Evolutionary conservation across 2,888 invertebrate species (phyloP), one percentile per base, ranked within the genome.

Genomic region (Dorcus parallelipipedus): DNA sequence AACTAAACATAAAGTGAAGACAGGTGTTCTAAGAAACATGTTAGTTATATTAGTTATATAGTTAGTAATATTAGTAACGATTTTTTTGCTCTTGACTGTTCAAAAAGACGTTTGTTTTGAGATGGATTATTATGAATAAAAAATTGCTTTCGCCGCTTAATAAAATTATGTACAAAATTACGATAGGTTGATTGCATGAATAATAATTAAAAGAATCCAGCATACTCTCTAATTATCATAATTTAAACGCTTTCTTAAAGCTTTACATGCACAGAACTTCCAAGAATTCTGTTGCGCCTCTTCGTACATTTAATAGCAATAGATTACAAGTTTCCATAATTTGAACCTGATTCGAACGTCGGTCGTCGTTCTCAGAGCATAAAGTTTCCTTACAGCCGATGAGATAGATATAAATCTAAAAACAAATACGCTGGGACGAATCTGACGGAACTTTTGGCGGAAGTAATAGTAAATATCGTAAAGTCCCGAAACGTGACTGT

Each of bases 361-460:
- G 14, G 45, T 45, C 3, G 14, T 20, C 17, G 17, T 42, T 42
- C 42, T 42, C 45, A 23, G 9, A 45, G 9, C 3, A 23, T 45
- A 20, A 45, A 45, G 14, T 17, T 42, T 17, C 42, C 45, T 17
- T 45, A 20, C 45, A 20, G 45, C 45, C 9, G n/a, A 45, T 9
- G 45, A 9, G 20, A 20, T 20, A 33, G 26, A 45, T 45, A 45
- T 20, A 45, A 45, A 45, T 45, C 45, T 45, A 10, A 10, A 45
- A 20, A 45, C 45, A 45, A 45, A 45, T 45, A 42, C 17, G 10
- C 8, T 45, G 20, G 45, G 23, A 45, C 8, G 14, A 45, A 45
- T 45, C 23, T 45, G 45, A 45, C 45, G 45, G 45, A 45, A 45
- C 41, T 41, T 41, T 41, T 23, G 45, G 45, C 45, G 45, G 45